Percentiles rank a stretch among this genome's conserved stretches.
Conservation (phyloP, 2,888 invertebrate species). For the Drosophila greeni region DNA sequence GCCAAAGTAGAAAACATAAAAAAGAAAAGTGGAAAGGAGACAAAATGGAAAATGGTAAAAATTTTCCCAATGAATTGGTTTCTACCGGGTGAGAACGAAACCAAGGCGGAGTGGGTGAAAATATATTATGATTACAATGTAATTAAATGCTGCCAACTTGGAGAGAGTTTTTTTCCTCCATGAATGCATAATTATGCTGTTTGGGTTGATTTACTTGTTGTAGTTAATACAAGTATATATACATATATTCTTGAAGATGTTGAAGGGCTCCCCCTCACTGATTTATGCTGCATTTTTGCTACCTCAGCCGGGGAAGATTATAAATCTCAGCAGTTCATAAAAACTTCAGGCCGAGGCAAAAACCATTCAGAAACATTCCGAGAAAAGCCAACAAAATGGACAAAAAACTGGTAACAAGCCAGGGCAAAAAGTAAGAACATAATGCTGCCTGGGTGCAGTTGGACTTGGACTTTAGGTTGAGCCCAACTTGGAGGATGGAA, state of each 20-base stretch:
- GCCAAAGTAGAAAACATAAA: constrained; percentile 9
- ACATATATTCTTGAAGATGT: constrained; percentile 18
- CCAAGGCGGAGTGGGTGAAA: constrained; percentile 36
- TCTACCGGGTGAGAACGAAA: constrained; percentile 25
- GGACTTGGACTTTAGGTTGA: constrained; percentile 22
- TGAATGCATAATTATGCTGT: constrained; percentile 26
- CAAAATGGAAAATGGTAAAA: constrained; percentile 26
- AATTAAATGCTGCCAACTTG: constrained; percentile 44
- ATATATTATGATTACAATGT: constrained; percentile 45
- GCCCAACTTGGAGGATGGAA: constrained; percentile 17
- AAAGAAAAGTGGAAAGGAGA: constrained; percentile 18
- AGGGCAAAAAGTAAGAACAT: constrained; percentile 66
- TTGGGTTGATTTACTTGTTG: constrained; percentile 15
- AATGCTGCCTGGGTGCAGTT: constrained; percentile 43
- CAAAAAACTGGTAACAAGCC: constrained; percentile 66
- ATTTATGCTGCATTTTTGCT: constrained; percentile 30
- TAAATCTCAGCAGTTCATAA: constrained; percentile 38
- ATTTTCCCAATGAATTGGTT: constrained; percentile 41
- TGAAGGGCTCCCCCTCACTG: constrained; percentile 29
- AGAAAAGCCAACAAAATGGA: constrained; percentile 38
- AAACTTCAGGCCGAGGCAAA: constrained; percentile 31
- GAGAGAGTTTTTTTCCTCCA: constrained; percentile 5
- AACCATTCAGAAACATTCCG: constrained; percentile 45
- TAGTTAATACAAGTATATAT: constrained; percentile 3
- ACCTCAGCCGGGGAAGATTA: constrained; percentile 15